Evolutionary conservation across 2,113 vertebrate species (phyloP), one percentile per base, ranked within the genome.

Genomic region (Tretioscincus oriximinensis): DNA sequence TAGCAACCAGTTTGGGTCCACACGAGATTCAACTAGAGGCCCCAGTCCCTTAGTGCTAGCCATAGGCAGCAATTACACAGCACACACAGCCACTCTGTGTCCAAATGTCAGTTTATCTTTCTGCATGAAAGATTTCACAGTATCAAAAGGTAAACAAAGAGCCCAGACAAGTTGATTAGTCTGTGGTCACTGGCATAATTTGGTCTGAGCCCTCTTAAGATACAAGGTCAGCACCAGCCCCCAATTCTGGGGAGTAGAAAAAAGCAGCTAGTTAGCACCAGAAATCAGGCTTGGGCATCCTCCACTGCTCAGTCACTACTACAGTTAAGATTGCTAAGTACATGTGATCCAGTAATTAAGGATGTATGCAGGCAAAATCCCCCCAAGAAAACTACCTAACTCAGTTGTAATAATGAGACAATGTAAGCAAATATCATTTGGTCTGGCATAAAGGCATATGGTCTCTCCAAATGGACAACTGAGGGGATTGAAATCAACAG

Each of bases 51-150:
- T 29, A 21, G 60, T 64, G 51, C 67, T 65, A 77, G 9, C 54
- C 28, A 71, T 21, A 35, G 78, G 49, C 51, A 77, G n/a, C 21
- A 51, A 71, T 58, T 68, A 85, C 41, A 76, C 61, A 90, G 76
- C 87, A 93, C 91, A 95, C 88, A 91, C 87, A 35, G 76, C 89
- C 28, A 77, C 65, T 92, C 90, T 93, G 92, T 96, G 92, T 95
- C 93, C 96, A 97, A 97, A 97, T 93, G 95, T 95, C 93, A 94
- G 93, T 95, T 97, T 96, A 97, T 97, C 96, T 97, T 97, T 96
- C 96, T 31, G 88, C 93, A 94, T 76, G 96, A 97, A 97, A 97
- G 96, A 97, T 97, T 94, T 97, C 96, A 97, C 97, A 97, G 96
- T 97, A 97, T 97, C 96, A 97, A 98, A 71, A 97, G 97, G 95